A percentile compares a stretch with the other conserved stretches of the same genome.
phyloP scores from a whole-genome alignment of 2,797 vertebrate genomes.

The Lagorchestes hirsutus region DNA sequence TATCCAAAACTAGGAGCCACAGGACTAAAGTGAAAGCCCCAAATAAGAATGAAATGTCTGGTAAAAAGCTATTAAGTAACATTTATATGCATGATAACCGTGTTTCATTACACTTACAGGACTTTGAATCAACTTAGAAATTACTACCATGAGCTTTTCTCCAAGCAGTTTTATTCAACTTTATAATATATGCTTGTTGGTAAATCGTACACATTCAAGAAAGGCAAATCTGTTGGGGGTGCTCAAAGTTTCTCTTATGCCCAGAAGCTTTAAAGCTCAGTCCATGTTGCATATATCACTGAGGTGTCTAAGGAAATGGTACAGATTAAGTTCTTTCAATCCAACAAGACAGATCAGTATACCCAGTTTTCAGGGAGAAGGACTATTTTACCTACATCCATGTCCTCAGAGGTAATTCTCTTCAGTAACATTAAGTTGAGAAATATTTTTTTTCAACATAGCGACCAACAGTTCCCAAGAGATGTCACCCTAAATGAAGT shows the following conservation, averaged over 20 bases:
- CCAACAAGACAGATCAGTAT: slow-evolving; percentile 17
- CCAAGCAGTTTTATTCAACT: slow-evolving; percentile 86
- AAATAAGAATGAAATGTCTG: slow-evolving; percentile 78
- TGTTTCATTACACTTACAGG: slow-evolving; percentile 75
- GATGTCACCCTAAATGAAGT: slow-evolving; percentile 26
- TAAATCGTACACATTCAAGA: slow-evolving; percentile 85
- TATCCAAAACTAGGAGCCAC: slow-evolving; percentile 76
- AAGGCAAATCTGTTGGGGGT: slow-evolving; percentile 79
- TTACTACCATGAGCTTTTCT: slow-evolving; percentile 83
- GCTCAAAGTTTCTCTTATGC: slow-evolving; percentile 71
- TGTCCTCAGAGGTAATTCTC: slow-evolving; percentile 32
- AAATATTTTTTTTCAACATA: slow-evolving; percentile 9
- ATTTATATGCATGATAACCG: slow-evolving; percentile 78
- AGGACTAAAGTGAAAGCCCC: slow-evolving; percentile 71
- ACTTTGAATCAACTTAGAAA: slow-evolving; percentile 87
- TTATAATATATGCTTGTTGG: slow-evolving; percentile 83
- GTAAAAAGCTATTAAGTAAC: slow-evolving; percentile 79
- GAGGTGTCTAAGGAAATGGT: slow-evolving; percentile 54
- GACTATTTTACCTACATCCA: slow-evolving; percentile 52
- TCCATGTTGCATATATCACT: neutral
- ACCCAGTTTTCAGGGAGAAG: slow-evolving; percentile 45
- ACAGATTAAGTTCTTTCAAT: slow-evolving; percentile 38
- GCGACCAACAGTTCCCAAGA: slow-evolving; percentile 30
- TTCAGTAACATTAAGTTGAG: slow-evolving; percentile 33
- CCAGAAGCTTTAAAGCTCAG: slow-evolving; percentile 60